Base-by-base conservation (phyloP, 2,113 vertebrate species). In the Helogale parvula region DNA sequence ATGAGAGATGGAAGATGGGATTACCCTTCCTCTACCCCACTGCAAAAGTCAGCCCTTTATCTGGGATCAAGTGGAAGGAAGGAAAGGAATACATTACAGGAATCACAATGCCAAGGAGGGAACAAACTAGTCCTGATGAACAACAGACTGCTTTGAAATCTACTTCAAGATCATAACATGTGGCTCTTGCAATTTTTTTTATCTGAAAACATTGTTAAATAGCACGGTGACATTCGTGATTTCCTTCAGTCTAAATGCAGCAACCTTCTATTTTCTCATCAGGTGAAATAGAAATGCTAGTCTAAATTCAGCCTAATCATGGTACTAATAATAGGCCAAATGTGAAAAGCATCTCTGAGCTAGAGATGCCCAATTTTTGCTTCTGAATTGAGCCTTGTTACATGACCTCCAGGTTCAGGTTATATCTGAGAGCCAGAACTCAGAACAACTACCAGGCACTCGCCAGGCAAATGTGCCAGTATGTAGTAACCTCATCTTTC, bases 241-340 rank as follows among this genome's bases (percentile, higher is more conserved):
- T 94, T 85, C 85, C 93, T 89, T 94, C 82, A 3, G 8, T 72
- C 89, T 93, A 69, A 91, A 93, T 68, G 66, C 33, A 82, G 89
- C 72, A 82, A 88, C 71, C 92, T 85, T 77, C 69, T 66, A 63
- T 95, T 95, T 96, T 86, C 96, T 74, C 71, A 71, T 93, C 94
- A 92, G 95, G 95, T 97, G 54, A 89, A 76, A 33, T 1, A 87
- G 66, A 76, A 91, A 94, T 41, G 77, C 45, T 50, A 71, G 52
- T 82, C 94, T 97, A 92, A 93, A 90, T 90, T 89, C 77, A 93
- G 88, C 92, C 72, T 69, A 65, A 92, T 80, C 89, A 8, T 23
- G 14, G 54, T 41, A n/a, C 81, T 95, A 88, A 77, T 45, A 97
- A 96, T 83, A 97, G 87, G 47, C 38, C 94, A 92, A 35, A 89